Base-by-base conservation (phyloP, 2,888 invertebrate genomes). In the Acanthacorydalis orientalis region DNA sequence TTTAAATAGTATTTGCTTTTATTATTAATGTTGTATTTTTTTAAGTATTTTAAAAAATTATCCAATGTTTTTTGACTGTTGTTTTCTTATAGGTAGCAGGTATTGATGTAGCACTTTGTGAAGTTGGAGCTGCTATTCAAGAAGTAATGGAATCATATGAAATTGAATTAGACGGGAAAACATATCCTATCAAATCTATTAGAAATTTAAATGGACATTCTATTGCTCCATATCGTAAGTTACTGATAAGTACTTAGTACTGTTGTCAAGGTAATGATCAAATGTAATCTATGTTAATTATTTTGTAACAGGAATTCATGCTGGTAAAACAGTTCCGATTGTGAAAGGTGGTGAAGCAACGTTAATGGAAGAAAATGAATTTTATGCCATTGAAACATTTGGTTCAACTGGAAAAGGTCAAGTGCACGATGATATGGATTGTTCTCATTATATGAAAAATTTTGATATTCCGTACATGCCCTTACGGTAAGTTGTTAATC, bases 111-210 rank as follows among this genome's bases (percentile, higher is more conserved):
- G 82, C 92, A 60, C 75, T 99, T 49, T 96, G 97, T 64, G 98
- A 99, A 60, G 85, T 98, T 53, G 98, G 88, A 10, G 87, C 91
- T 52, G 88, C 90, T 1, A 92, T 98, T 56, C 97, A 97, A 64
- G 98, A 98, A 72, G 95, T 96, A 0, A 99, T 99, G 98, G 97
- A 98, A 62, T 96, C 95, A 0, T 95, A 98, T 64, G 98, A 98
- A 70, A 80, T 98, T 7, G 97, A 97, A 65, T 65, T 98, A 48
- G 92, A 97, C 65, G 97, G 98, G 34, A 91, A 92, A 68, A 85
- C 85, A 10, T 95, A 91, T 68, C 91, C 83, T 67, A 86, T 99
- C 33, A 97, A 96, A 68, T 88, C 96, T 7, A 99, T 99, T 60
- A 78, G 97, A 52, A 98, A 98, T 71, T 75, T 98, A 53, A 98